phyloP scores from a whole-genome alignment of 2,113 vertebrate species.

The Procavia capensis region DNA sequence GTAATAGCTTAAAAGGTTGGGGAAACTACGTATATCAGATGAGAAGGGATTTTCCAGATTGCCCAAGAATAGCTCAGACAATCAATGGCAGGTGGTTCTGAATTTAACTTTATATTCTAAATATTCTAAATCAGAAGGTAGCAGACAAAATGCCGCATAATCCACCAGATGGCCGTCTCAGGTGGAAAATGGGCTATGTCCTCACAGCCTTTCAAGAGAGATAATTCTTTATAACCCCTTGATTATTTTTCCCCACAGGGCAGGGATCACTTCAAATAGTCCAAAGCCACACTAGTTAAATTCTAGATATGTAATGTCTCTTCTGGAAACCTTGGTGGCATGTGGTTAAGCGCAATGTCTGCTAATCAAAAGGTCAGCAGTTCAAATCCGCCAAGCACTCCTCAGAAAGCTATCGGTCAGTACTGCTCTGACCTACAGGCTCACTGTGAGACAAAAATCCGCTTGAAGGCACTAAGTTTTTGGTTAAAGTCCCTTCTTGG shows the following conservation, averaged over 20 bases:
- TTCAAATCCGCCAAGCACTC: no score
- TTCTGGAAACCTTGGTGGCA: no score
- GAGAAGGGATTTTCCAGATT: conserved; percentile 75
- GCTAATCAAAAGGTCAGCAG: no score
- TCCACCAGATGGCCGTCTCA: conserved; percentile 30
- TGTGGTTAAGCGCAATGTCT: no score
- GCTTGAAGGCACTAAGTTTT: no score
- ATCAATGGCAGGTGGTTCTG: conserved; percentile 73
- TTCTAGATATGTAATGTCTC: conserved; percentile 15
- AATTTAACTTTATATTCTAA: conserved; percentile 47
- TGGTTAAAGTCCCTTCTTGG: neutral
- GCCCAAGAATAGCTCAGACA: conserved; percentile 27
- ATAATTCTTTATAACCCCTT: conserved; percentile 72
- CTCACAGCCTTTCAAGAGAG: conserved; percentile 45
- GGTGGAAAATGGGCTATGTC: conserved; percentile 28
- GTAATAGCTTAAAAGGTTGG: conserved; percentile 67
- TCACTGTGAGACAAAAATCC: no score
- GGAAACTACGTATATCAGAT: conserved; percentile 46
- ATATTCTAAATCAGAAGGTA: conserved; percentile 51
- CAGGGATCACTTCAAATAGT: conserved; percentile 53
- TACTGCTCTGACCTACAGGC: no score
- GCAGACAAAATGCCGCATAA: conserved; percentile 41
- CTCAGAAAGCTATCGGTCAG: no score
- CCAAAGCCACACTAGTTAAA: conserved; percentile 54
- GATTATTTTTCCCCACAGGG: conserved; percentile 65